These are phyloP conservation scores for Nephrocerus scutellatus DNA, from an alignment of 2,888 invertebrate genomes.

Conservation along the genomic window DNA sequence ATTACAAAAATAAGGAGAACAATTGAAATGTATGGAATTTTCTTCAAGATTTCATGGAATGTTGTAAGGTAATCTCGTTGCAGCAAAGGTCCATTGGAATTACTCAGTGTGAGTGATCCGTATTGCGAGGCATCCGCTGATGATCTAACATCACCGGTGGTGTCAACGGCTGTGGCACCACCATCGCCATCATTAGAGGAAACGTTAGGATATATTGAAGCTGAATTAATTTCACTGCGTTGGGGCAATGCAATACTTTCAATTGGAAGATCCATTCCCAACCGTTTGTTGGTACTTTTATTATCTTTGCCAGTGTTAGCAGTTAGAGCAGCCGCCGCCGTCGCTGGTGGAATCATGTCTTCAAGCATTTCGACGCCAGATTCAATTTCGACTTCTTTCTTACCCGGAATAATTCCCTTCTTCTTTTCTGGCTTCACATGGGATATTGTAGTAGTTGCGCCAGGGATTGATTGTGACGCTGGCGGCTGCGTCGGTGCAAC, in stretches of 20 bases:
- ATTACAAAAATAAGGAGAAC: slow-evolving; percentile 25
- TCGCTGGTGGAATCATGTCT: slow-evolving; percentile 36
- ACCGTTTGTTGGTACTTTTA: slow-evolving; percentile 9
- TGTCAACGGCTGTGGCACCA: too few species aligned
- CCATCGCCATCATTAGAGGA: too few species aligned
- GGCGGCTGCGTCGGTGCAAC: slow-evolving; percentile 10
- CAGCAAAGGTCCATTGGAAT: too few species aligned
- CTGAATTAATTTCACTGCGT: background rate
- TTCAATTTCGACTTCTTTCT: slow-evolving; percentile 43
- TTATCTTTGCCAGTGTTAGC: background rate
- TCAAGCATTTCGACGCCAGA: slow-evolving; percentile 47
- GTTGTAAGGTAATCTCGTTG: too few species aligned
- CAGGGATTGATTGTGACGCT: slow-evolving; percentile 1
- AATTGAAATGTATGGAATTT: slow-evolving; percentile 16
- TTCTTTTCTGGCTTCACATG: slow-evolving; percentile 22
- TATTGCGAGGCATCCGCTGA: too few species aligned
- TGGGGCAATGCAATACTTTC: slow-evolving; percentile 7
- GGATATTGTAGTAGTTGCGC: slow-evolving; percentile 21
- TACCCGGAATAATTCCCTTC: slow-evolving; percentile 33
- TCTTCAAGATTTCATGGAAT: too few species aligned
- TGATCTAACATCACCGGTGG: too few species aligned
- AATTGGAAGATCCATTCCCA: slow-evolving; percentile 24
- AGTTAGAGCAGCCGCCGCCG: background rate
- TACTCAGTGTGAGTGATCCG: too few species aligned
- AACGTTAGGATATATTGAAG: background rate